phyloP scores from a whole-genome alignment of 2,797 vertebrate species.

The Cirrhinus molitorella region DNA sequence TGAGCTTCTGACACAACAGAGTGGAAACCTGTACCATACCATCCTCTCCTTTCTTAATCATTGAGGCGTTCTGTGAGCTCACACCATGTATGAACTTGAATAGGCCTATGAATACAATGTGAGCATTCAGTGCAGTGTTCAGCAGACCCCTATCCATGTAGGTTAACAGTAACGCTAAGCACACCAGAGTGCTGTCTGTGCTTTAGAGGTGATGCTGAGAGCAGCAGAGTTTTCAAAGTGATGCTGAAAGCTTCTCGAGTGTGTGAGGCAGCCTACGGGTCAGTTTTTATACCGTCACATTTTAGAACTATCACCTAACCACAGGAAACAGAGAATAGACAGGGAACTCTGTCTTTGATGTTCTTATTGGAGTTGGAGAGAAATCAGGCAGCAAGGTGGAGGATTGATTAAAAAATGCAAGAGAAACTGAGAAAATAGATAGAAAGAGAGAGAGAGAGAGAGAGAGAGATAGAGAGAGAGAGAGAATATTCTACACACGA shows the following conservation, averaged over 20 bases:
- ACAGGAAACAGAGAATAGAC: conserved; percentile 29
- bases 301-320: conserved; percentile 28
- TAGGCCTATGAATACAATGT: conserved; percentile 14
- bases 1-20: not conserved
- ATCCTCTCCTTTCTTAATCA: not conserved
- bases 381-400: not conserved
- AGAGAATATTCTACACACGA: not conserved
- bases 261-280: conserved; percentile 13
- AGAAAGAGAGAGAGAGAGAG: not conserved
- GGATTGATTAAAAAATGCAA: not conserved
- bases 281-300: not conserved
- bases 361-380: conserved; percentile 14
- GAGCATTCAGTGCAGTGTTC: conserved; percentile 3
- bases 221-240: conserved; percentile 38
- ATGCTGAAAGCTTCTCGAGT: conserved; percentile 27
- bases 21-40: not conserved
- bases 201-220: conserved; percentile 32
- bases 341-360: conserved; percentile 25
- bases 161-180: conserved; percentile 16
- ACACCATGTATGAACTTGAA: conserved; percentile 23
- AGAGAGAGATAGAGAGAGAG: not conserved
- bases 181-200: conserved; percentile 1
- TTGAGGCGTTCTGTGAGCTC: not conserved
- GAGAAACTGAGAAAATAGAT: not conserved
- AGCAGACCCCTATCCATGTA: conserved; percentile 2